Base-by-base conservation (phyloP, 2,797 vertebrate genomes). In the Falco columbarius region DNA sequence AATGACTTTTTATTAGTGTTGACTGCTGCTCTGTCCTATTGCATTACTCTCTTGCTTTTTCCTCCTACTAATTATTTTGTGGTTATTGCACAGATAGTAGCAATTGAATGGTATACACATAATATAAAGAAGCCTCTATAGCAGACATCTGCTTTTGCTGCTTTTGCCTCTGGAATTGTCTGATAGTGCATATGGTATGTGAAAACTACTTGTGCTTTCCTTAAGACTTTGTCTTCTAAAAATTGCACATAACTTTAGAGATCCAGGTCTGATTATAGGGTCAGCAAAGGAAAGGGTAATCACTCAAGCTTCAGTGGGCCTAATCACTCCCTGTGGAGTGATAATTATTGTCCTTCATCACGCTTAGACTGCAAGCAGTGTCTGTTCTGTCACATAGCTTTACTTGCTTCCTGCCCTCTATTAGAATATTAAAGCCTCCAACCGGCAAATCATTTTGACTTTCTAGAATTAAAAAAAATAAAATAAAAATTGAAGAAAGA, bases 301-400 rank as follows among this genome's bases (percentile, higher is more conserved):
- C 90, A 58, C 91, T 97, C 93, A 96, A 88, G 90, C 92, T 96
- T 96, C 97, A 93, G 81, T 59, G 61, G 84, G 61, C 42, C 75
- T 97, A 94, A 96, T 94, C 65, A 30, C 92, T 97, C 93, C 96
- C 96, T 63, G 86, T 58, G 90, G 96, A 91, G 95, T 81, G 95
- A 85, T 97, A 93, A 96, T 97, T 93, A 92, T 79, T 95, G 90
- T 94, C 89, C 92, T 94, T 94, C 80, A 76, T 83, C 52, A 71
- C 2, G 13, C 86, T 85, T 49, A 63, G 90, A 73, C 65, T 70
- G 89, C 77, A 73, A 80, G 92, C 94, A 89, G 88, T 77, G 92
- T 94, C 95, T 96, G 88, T 74, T 84, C 90, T 93, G 87, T 89
- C 63, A 94, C 84, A 95, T 14, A 89, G 86, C 75, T 95, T 91